Conservation (phyloP, 2,888 invertebrate species). For the Muschampia plurimacula region DNA sequence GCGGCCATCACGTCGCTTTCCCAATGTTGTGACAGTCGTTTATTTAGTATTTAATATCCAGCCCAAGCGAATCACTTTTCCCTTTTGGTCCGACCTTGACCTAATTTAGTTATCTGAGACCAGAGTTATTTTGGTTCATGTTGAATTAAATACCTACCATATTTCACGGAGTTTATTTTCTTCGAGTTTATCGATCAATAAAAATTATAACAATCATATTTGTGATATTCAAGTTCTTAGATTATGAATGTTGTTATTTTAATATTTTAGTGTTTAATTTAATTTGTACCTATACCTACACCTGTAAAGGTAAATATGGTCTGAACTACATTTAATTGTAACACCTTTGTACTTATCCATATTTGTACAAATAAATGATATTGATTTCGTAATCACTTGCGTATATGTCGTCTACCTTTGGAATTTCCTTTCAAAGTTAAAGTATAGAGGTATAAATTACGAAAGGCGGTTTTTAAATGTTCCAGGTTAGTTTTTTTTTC, state of each 20-base stretch:
- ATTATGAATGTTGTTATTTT: too few relatives aligned
- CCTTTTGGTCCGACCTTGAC: slow-evolving; percentile 1
- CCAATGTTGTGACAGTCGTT: slow-evolving; percentile 1
- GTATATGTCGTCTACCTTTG: neutral
- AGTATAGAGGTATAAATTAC: neutral
- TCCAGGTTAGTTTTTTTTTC: too few relatives aligned
- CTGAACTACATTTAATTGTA: too few relatives aligned
- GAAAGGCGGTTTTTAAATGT: neutral
- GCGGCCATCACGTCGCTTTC: too few relatives aligned
- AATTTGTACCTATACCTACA: too few relatives aligned
- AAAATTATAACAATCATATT: too few relatives aligned
- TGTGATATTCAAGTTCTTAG: too few relatives aligned
- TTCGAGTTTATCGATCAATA: neutral
- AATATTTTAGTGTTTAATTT: too few relatives aligned
- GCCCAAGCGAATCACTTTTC: neutral
- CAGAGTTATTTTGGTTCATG: neutral
- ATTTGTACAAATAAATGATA: too few relatives aligned
- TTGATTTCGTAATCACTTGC: too few relatives aligned
- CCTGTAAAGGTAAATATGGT: too few relatives aligned
- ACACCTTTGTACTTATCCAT: too few relatives aligned
- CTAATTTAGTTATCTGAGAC: neutral
- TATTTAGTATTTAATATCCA: slow-evolving; percentile 3
- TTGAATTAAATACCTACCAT: neutral
- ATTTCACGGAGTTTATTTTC: neutral
- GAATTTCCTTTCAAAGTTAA: neutral